Base-by-base conservation (phyloP, 2,888 invertebrate species). In the Ichneumoninae sp. region DNA sequence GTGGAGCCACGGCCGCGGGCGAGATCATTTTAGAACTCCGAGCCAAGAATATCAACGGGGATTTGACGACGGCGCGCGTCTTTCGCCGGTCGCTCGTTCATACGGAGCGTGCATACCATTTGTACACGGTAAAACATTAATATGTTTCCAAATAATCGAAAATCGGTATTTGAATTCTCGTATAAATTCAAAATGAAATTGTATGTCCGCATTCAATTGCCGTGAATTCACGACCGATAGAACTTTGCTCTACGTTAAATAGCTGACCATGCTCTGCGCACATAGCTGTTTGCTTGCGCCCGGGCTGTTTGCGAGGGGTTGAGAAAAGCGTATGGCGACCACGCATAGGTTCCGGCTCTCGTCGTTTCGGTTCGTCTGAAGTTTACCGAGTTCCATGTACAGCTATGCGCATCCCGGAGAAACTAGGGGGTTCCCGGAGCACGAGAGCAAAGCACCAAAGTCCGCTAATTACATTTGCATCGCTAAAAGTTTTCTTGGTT, bases 401-500 rank as follows among this genome's bases (percentile, higher is more conserved):
- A 33, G 30, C 16, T 69, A 30, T 3, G 16, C 62, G 26, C 70
- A 19, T 4, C 33, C 22, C 54, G 13, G n/a, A 47, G 66, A 30
- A 62, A 47, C 26, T 69, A 44, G 54, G 69, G 80, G 50, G 13
- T 0, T 44, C 26, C 30, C 36, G 5, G 40, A 47, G 57, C 54
- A 52, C 76, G 62, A 66, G 60, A 65, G 83, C 54, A 65, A 71
- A 50, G 40, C 65, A 60, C 54, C 72, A 79, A 79, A 80, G 76
- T 85, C 60, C 69, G 80, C 83, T 87, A 86, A 87, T 87, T 87
- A 87, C 85, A 87, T 87, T 87, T 86, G 85, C 86, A 87, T 85
- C 83, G 86, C 77, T 82, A 84, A 87, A 87, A 83, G 84, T 84
- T 87, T 85, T 70, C 81, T 82, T 80, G 71, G 33, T 79, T 84